Base-by-base conservation (phyloP, 2,888 invertebrate genomes). In the Acronicta alni region DNA sequence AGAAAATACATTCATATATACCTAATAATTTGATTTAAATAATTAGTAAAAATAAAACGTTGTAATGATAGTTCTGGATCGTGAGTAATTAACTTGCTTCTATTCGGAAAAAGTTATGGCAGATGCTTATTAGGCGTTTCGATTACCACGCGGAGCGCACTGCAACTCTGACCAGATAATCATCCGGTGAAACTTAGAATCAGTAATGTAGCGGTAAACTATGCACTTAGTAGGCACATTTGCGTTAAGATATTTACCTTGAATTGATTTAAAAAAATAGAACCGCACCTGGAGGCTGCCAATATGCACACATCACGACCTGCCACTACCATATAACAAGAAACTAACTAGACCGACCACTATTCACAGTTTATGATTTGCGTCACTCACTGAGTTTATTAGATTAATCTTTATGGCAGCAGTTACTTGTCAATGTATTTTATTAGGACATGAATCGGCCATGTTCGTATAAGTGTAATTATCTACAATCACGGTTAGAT, bases 381-480 rank as follows among this genome's bases (percentile, higher is more conserved):
- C 67, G 56, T 67, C 72, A 64, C 37, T 52, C 55, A 48, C 60
- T 44, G 51, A 75, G 66, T 64, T 75, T 66, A 75, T 75, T 75
- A 61, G 67, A 73, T 67, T 70, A 75, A 66, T 75, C 48, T 63
- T 59, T 56, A 73, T 51, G 76, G 67, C 67, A 62, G 55, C 59
- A 49, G 62, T 56, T 62, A 57, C 65, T 66, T 52, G 64, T 63
- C 60, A 51, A 66, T 62, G 49, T 68, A 64, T 64, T 75, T 76
- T 75, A 76, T 73, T 75, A 71, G 75, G 71, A 73, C 73, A 68
- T 71, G 62, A 61, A 67, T 58, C 51, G 65, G 57, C 63, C 74
- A 76, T 76, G 72, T 67, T 71, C 53, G 67, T 49, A 62, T 73
- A 71, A 66, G 62, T 61, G 67, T 67, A 67, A 76, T 74, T 71